Evolutionary conservation across 92 coral and sea anemone species (phyloP).

Genomic region (Palythoa heliodiscus): DNA sequence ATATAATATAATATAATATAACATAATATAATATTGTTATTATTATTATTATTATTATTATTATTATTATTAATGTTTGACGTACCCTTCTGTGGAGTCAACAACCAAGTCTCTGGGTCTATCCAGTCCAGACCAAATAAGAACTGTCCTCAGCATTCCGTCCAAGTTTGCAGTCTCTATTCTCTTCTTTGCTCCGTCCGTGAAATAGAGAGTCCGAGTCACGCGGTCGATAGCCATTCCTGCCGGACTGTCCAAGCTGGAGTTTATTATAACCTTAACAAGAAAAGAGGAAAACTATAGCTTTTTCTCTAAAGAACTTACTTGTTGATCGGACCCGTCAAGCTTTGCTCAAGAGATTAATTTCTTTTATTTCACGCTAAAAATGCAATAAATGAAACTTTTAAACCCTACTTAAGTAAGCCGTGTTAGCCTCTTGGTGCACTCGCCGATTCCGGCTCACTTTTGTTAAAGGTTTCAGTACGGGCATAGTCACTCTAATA

Average conservation of each 20-base stretch:
- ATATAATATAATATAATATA: neutral
- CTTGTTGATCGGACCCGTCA: too few relatives aligned
- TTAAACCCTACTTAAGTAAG: too few relatives aligned
- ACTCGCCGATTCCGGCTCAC: too few relatives aligned
- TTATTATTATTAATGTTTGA: neutral
- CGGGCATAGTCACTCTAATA: too few relatives aligned
- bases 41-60: neutral
- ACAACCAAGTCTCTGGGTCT: slow-evolving; percentile 57
- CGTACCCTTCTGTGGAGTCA: slow-evolving; percentile 62
- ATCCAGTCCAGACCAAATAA: slow-evolving; percentile 55
- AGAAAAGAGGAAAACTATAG: neutral
- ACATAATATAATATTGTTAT: neutral
- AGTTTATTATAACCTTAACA: slow-evolving; percentile 26
- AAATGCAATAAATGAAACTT: too few relatives aligned
- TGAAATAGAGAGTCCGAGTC: slow-evolving; percentile 63
- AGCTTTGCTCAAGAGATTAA: too few relatives aligned
- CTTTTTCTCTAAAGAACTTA: too few relatives aligned
- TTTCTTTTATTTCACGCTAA: too few relatives aligned
- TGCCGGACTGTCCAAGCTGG: slow-evolving; percentile 44
- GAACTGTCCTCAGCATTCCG: slow-evolving; percentile 52
- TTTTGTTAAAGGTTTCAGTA: too few relatives aligned
- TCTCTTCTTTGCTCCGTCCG: slow-evolving; percentile 56
- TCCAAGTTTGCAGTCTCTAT: slow-evolving; percentile 57
- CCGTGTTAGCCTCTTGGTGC: too few relatives aligned
- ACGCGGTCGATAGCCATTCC: slow-evolving; percentile 58